Evolutionary conservation across 2,113 vertebrate genomes (phyloP).

Genomic region (Mesitornis unicolor): DNA sequence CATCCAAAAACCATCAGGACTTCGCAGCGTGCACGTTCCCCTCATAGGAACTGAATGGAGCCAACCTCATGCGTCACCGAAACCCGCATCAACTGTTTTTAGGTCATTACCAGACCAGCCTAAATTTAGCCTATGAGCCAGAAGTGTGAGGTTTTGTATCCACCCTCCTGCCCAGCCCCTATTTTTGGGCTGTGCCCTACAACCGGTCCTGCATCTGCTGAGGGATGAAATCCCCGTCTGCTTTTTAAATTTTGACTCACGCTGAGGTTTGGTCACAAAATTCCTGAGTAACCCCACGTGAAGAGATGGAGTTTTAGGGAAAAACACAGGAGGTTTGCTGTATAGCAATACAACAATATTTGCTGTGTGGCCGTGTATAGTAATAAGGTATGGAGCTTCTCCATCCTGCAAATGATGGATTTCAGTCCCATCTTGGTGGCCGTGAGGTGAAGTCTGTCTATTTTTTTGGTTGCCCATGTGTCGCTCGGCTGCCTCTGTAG

Average conservation of each 20-base stretch:
- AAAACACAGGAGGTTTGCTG: neutral
- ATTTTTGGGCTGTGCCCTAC: neutral
- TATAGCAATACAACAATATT: too few species aligned
- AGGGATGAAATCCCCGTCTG: neutral
- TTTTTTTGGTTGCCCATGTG: rapidly evolving
- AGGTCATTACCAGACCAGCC: neutral
- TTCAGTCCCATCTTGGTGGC: neutral
- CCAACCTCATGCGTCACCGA: neutral
- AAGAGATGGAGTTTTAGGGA: neutral
- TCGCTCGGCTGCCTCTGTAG: rapidly evolving
- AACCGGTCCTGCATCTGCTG: neutral
- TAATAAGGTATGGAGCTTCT: neutral
- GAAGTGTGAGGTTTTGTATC: neutral
- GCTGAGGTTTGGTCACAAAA: neutral
- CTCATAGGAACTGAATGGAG: neutral
- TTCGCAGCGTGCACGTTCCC: neutral
- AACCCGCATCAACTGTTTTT: neutral
- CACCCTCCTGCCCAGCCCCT: neutral
- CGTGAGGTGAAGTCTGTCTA: neutral
- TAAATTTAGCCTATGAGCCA: conserved; percentile 8
- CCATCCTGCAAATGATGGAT: rapidly evolving
- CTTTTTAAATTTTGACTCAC: neutral
- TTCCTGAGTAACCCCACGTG: rapidly evolving
- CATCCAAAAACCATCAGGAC: neutral
- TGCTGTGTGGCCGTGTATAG: too few species aligned